Base-by-base conservation (phyloP, 1,140 invertebrate species). In the Lordiphosa clarofinis region DNA sequence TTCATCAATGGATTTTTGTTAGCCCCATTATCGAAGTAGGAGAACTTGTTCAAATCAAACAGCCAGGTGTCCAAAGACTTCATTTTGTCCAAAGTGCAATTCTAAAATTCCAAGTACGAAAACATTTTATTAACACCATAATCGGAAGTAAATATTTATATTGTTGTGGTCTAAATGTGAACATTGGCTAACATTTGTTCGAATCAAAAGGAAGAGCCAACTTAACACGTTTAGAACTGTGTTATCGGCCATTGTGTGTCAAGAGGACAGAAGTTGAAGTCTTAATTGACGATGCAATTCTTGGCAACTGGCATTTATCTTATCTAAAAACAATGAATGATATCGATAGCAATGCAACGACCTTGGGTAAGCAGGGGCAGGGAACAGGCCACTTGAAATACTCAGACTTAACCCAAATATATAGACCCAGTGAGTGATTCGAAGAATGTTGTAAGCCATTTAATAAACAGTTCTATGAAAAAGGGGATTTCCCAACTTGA, bases 31-130 rank as follows among this genome's bases (percentile, higher is more conserved):
- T 88, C 78, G n/a, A 88, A 88, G 21, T 87, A 88, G 0, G 67
- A 61, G 46, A 88, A 76, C 38, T 84, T 84, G 49, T 88, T 88
- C 15, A 88, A 46, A 9, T 88, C 78, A 11, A 88, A 86, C 0
- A 88, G 72, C 87, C 87, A 88, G 4, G 86, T 87, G 56, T 87
- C 66, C 40, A 81, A 54, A 1, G 87, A 86, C 60, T 72, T 68
- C 66, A 87, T 88, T 73, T 88, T 87, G 43, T 87, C 86, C 56
- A 88, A 58, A 9, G 74, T 87, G 43, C 87, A 88, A 42, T 84
- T 63, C 87, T 88, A 39, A 12, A 63, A 47, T 4, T 11, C 39
- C 2, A 37, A 31, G n/a, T 15, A 7, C 21, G 38, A 8, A 10
- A 15, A 13, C 0, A 36, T 11, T 6, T 13, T 12, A 15, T 31